These are phyloP conservation scores for Anoplolepis gracilipes DNA, from an alignment of 1,140 invertebrate species.

Conservation along the genomic window DNA sequence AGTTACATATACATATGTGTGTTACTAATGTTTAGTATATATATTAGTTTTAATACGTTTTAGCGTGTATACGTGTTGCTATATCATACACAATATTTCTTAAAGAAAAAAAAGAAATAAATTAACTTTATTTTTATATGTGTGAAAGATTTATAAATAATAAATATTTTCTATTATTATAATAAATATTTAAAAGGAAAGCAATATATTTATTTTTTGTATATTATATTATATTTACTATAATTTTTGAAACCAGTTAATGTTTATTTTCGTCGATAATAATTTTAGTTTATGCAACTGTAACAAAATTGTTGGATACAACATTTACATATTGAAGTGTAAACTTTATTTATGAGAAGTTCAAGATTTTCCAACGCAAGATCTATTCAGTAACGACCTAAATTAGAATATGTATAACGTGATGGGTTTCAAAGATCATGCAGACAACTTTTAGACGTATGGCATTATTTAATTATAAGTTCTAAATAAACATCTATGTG, in stretches of 20 bases:
- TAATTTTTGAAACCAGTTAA: not conserved
- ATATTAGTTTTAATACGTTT: too few relatives aligned
- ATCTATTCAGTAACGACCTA: constrained; percentile 14
- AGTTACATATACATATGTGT: too few relatives aligned
- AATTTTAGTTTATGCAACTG: not conserved
- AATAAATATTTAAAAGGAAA: not conserved
- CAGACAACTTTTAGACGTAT: not conserved
- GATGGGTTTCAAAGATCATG: constrained; percentile 10
- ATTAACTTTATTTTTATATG: too few relatives aligned
- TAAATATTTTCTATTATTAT: not conserved
- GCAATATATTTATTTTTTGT: not conserved
- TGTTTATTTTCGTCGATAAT: not conserved
- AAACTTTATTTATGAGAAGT: not conserved
- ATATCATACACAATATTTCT: too few relatives aligned
- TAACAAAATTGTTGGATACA: not conserved
- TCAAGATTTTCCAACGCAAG: not conserved
- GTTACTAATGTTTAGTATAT: too few relatives aligned
- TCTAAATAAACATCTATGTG: not conserved
- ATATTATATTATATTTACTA: not conserved
- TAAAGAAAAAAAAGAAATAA: too few relatives aligned
- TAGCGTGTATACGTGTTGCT: too few relatives aligned
- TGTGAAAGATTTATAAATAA: too few relatives aligned
- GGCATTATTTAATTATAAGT: constrained; percentile 17
- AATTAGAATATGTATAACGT: not conserved
- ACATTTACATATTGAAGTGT: not conserved